Evolutionary conservation across 2,113 vertebrate species (phyloP).

Genomic region (Myodes glareolus): DNA sequence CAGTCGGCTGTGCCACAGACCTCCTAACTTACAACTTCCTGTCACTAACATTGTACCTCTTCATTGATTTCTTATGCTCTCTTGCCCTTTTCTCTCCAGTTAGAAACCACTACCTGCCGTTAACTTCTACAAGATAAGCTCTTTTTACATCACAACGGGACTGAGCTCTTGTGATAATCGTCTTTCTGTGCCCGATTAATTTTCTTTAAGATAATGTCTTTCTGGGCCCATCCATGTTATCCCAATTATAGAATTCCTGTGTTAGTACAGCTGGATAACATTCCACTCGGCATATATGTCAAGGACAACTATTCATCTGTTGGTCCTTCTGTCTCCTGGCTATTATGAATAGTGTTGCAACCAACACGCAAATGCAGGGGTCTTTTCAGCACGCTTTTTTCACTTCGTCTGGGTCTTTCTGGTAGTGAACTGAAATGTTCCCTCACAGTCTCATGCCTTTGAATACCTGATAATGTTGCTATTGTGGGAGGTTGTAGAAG

Average conservation of each 20-base stretch:
- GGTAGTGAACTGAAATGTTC: background rate
- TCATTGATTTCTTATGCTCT: background rate
- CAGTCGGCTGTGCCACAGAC: background rate
- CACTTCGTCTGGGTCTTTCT: background rate
- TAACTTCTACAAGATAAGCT: background rate
- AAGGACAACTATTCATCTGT: background rate
- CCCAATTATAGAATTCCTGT: background rate
- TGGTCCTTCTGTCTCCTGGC: background rate
- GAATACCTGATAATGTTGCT: background rate
- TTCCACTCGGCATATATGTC: background rate
- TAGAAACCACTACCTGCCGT: background rate
- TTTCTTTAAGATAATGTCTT: background rate
- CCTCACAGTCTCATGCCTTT: no score
- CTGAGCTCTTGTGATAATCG: background rate
- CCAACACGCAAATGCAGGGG: background rate
- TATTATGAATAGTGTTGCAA: background rate
- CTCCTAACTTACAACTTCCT: background rate
- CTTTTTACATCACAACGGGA: background rate
- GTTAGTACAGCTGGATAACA: background rate
- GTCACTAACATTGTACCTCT: background rate
- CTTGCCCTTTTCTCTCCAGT: background rate
- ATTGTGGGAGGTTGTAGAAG: background rate
- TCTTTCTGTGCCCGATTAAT: background rate
- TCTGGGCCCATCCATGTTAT: background rate
- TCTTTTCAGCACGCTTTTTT: background rate